Conservation (phyloP, 2,113 vertebrate genomes). For the Labeo catla region DNA sequence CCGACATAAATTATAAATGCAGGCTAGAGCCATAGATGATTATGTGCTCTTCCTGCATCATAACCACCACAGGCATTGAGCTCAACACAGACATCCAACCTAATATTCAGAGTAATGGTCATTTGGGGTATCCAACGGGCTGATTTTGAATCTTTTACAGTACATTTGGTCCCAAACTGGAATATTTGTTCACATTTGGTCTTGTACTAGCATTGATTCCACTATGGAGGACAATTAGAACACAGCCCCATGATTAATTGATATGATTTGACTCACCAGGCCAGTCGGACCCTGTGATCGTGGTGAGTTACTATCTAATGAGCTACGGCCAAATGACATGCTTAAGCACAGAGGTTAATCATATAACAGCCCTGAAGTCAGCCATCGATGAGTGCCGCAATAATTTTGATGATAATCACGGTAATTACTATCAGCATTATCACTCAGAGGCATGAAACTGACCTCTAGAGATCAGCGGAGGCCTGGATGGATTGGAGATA, state of each 20-base stretch:
- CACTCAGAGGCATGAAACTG: slow-evolving; percentile 34
- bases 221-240: neutral
- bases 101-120: neutral
- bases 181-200: neutral
- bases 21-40: neutral
- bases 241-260: neutral
- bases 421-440: slow-evolving; percentile 36
- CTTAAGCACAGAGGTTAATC: slow-evolving; percentile 21
- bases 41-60: neutral
- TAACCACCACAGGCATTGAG: neutral
- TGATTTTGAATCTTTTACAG: neutral
- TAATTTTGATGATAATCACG: slow-evolving; percentile 39
- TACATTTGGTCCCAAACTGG: neutral
- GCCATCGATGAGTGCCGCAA: slow-evolving; percentile 11
- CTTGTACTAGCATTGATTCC: neutral
- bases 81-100: neutral
- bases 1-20: slow-evolving; percentile 28
- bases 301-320: neutral
- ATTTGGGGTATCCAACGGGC: neutral
- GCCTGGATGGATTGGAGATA: neutral
- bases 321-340: slow-evolving; percentile 19
- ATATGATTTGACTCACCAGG: slow-evolving; percentile 10
- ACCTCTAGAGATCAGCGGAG: slow-evolving; percentile 32
- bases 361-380: slow-evolving; percentile 19
- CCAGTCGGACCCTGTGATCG: neutral